These are phyloP conservation scores for Thymelicus sylvestris DNA, from an alignment of 2,888 invertebrate species.

Conservation along the genomic window DNA sequence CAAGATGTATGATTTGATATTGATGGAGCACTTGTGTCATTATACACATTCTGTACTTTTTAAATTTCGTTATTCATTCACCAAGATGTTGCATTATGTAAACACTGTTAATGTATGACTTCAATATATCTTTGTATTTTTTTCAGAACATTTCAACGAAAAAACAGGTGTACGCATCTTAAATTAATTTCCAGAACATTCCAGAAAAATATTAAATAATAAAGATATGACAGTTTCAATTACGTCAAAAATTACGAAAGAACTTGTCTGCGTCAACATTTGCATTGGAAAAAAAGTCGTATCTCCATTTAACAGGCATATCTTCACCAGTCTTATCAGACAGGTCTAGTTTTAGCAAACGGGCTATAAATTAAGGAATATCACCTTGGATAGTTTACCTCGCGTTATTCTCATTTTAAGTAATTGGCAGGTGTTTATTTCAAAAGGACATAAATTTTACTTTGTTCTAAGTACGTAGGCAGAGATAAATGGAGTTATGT, in stretches of 20 bases:
- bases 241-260: too few species aligned
- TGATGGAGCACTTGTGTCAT: neutral
- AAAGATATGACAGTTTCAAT: too few species aligned
- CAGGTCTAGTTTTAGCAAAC: constrained; percentile 22
- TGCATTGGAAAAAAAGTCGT: constrained; percentile 1
- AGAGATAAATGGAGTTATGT: constrained; percentile 7
- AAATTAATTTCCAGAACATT: too few species aligned
- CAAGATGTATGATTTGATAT: neutral
- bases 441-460: constrained; percentile 17
- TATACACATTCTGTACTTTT: neutral
- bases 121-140: too few species aligned
- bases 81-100: too few species aligned
- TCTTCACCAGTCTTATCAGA: constrained; percentile 10
- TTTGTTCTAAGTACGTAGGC: neutral
- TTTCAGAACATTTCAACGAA: too few species aligned
- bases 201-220: too few species aligned
- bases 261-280: neutral
- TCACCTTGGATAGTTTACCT: constrained; percentile 16
- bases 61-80: too few species aligned
- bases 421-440: constrained; percentile 29
- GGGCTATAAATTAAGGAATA: constrained; percentile 27
- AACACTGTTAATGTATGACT: too few species aligned
- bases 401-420: constrained; percentile 21
- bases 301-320: neutral
- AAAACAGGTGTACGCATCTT: too few species aligned